phyloP scores from a whole-genome alignment of 1,140 invertebrate genomes.

The Megathymus violae region DNA sequence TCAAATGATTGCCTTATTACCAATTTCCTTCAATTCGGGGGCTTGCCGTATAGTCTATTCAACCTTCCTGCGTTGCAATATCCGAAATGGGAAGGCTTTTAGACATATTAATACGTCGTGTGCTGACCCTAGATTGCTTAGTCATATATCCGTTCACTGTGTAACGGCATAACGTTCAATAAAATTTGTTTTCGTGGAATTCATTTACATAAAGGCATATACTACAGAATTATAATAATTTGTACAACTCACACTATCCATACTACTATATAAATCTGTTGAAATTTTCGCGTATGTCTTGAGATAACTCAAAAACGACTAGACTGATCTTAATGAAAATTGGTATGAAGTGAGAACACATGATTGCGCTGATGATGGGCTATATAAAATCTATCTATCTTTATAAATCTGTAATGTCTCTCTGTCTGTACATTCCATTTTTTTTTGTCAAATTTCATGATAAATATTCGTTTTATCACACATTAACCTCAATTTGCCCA shows the following conservation, averaged over 20 bases:
- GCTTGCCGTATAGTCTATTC: slow-evolving; percentile 40
- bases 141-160: slow-evolving; percentile 41
- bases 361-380: no score
- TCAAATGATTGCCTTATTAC: slow-evolving; percentile 10
- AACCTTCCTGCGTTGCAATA: slow-evolving; percentile 59
- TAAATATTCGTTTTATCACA: no score
- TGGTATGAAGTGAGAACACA: no score
- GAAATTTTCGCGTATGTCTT: no score
- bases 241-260: background rate
- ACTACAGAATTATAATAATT: background rate
- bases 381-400: no score
- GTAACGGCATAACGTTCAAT: slow-evolving; percentile 13
- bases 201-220: background rate
- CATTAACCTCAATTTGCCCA: no score
- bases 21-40: slow-evolving; percentile 50
- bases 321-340: no score
- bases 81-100: slow-evolving; percentile 64
- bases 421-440: no score
- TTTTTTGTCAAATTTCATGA: no score
- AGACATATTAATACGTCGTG: slow-evolving; percentile 48
- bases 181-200: background rate
- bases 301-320: no score
- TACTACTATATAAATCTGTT: no score
- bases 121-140: slow-evolving; percentile 46
- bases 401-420: no score